Evolutionary conservation across 2,888 invertebrate species (phyloP).

Genomic region (Oligia latruncula): DNA sequence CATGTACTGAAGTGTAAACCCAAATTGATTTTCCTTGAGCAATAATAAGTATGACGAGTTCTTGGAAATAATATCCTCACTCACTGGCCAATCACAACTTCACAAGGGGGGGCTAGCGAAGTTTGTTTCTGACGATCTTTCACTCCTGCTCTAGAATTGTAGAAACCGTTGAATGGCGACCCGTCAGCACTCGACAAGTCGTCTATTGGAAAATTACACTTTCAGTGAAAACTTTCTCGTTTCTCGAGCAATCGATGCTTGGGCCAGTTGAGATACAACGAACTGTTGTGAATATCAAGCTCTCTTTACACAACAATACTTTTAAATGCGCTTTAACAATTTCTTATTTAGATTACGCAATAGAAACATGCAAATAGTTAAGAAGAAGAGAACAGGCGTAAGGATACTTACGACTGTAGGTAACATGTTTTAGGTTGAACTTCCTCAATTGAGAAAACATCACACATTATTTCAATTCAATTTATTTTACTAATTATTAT

Average conservation of each 20-base stretch:
- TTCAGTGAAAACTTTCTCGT: conserved; percentile 59
- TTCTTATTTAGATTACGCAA: background rate
- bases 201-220: conserved; percentile 49
- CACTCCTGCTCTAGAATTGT: conserved; percentile 30
- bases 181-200: conserved; percentile 53
- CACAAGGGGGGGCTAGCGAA: conserved; percentile 3
- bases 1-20: conserved; percentile 26
- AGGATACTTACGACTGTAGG: too few relatives aligned
- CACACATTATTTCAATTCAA: conserved; percentile 9
- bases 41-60: conserved; percentile 11
- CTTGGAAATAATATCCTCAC: conserved; percentile 14
- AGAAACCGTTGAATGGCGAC: conserved; percentile 44
- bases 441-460: conserved; percentile 5
- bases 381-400: background rate
- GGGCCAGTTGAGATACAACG: conserved; percentile 29
- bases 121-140: conserved; percentile 33
- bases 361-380: background rate
- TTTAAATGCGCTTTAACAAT: background rate
- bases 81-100: conserved; percentile 13
- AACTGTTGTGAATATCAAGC: conserved; percentile 20
- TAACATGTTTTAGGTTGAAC: background rate
- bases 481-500: conserved; percentile 5
- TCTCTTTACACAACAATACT: background rate
- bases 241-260: conserved; percentile 50
- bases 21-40: conserved; percentile 41